Conservation (phyloP, 2,888 invertebrate genomes). For the Acholoe squamosa region DNA sequence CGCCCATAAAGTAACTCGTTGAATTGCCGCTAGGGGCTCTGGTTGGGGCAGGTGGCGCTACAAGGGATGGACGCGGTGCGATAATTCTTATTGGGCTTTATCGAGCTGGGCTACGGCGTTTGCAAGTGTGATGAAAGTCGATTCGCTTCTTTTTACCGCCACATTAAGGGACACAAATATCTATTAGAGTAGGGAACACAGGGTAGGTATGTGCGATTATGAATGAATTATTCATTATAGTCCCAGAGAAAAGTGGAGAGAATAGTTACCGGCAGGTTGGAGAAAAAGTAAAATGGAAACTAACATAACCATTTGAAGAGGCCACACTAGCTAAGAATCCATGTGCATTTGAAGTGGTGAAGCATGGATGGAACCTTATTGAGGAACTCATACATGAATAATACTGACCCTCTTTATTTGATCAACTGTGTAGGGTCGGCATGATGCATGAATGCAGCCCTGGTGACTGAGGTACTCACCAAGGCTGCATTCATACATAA, state of each 20-base stretch:
- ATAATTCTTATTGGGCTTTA: slow-evolving; percentile 22
- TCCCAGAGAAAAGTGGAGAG: background rate
- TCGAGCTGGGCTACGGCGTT: background rate
- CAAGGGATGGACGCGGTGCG: background rate
- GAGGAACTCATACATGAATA: no score
- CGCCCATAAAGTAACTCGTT: slow-evolving; percentile 7
- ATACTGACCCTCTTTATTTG: no score
- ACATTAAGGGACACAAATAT: slow-evolving; percentile 7
- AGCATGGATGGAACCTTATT: no score
- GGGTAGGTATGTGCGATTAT: background rate
- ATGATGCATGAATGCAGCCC: no score
- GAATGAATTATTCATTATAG: background rate
- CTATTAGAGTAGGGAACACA: background rate
- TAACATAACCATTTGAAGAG: no score
- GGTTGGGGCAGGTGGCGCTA: slow-evolving; percentile 18
- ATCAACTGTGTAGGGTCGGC: no score
- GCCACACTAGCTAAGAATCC: no score
- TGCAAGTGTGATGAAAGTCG: background rate
- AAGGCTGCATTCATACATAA: no score
- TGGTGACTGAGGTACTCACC: no score
- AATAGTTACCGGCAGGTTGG: background rate
- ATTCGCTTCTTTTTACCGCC: background rate
- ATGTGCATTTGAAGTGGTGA: no score
- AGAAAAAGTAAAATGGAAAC: no score
- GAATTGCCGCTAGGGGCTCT: slow-evolving; percentile 24